Evolutionary conservation across 2,113 vertebrate genomes (phyloP).

Genomic region (Cyanoramphus novaezelandiae): DNA sequence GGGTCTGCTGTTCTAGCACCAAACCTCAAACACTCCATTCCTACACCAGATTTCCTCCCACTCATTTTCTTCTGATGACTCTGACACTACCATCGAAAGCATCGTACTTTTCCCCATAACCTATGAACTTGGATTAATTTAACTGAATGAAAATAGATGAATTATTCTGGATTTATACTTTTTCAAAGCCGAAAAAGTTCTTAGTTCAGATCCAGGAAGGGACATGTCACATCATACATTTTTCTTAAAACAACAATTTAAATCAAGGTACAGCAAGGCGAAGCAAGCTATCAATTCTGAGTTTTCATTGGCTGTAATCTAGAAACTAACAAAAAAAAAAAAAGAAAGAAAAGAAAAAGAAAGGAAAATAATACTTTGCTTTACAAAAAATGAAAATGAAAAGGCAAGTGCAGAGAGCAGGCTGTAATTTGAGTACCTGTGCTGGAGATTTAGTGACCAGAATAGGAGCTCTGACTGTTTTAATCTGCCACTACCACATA

Average conservation of each 20-base stretch:
- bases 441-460: neutral
- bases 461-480: neutral
- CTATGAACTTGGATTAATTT: neutral
- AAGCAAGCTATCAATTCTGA: neutral
- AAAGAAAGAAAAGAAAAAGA: neutral
- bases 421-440: neutral
- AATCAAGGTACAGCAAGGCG: neutral
- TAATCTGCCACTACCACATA: neutral
- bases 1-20: neutral
- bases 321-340: neutral
- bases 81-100: neutral
- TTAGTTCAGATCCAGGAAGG: neutral
- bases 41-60: neutral
- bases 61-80: neutral
- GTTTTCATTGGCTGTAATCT: neutral
- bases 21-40: neutral
- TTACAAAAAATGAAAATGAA: neutral
- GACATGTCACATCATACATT: rapidly evolving
- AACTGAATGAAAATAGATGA: neutral
- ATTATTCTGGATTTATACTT: neutral
- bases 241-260: neutral
- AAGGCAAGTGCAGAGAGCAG: neutral
- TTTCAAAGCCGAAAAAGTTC: neutral
- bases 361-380: neutral
- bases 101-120: neutral